Evolutionary conservation across 2,113 vertebrate species (phyloP).

Genomic region (Takifugu flavidus): DNA sequence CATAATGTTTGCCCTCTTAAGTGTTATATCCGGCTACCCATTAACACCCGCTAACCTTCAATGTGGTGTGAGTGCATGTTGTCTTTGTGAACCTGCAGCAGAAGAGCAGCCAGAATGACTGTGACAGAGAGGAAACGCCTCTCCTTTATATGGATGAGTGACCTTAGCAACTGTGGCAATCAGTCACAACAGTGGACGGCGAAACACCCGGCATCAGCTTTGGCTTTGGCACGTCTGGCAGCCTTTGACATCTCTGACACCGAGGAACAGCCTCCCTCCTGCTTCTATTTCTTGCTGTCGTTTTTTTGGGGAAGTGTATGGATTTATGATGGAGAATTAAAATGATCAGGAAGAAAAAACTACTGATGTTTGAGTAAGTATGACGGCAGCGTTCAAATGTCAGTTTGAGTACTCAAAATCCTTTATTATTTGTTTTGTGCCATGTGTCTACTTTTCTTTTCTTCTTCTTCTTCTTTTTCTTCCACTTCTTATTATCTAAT

Average conservation of each 20-base stretch:
- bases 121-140: neutral
- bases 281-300: slow-evolving; percentile 12
- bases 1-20: neutral
- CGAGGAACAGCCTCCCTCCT: neutral
- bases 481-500: no score
- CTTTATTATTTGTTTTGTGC: neutral
- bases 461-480: no score
- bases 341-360: slow-evolving; percentile 70
- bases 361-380: slow-evolving; percentile 70
- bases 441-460: neutral
- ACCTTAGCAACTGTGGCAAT: slow-evolving; percentile 31
- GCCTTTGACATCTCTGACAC: slow-evolving; percentile 7
- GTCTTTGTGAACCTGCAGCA: neutral
- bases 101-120: no score
- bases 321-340: slow-evolving; percentile 71
- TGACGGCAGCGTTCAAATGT: neutral
- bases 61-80: neutral
- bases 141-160: slow-evolving; percentile 13
- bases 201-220: slow-evolving; percentile 41
- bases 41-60: no score
- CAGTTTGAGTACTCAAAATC: neutral
- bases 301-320: slow-evolving; percentile 27
- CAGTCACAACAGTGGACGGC: slow-evolving; percentile 38
- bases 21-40: neutral
- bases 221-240: slow-evolving; percentile 28